phyloP scores from a whole-genome alignment of 1,140 invertebrate genomes.

The Leptopilina clavipes region DNA sequence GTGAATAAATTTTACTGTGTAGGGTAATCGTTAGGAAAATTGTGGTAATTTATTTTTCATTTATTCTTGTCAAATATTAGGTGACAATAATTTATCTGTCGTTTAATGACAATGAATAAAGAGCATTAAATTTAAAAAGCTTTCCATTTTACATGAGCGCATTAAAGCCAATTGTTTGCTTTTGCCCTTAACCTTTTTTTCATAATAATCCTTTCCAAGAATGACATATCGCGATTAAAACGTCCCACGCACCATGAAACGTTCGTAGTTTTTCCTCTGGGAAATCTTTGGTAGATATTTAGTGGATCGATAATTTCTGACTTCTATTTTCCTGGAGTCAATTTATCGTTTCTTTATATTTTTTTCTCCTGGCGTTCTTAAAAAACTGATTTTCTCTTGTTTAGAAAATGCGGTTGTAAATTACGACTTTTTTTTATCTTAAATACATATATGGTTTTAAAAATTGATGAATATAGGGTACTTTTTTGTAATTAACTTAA shows the following conservation, averaged over 20 bases:
- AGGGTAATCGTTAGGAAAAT: no score
- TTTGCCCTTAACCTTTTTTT: conserved; percentile 19
- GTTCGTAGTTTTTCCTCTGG: conserved; percentile 24
- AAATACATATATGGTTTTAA: no score
- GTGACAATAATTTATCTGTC: not conserved
- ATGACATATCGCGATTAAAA: conserved; percentile 28
- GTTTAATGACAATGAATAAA: not conserved
- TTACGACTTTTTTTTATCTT: not conserved
- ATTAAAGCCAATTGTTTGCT: conserved; percentile 13
- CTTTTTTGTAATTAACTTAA: not conserved
- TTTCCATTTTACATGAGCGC: not conserved
- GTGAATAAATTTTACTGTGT: no score
- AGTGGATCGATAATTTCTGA: conserved; percentile 27
- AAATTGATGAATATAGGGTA: not conserved
- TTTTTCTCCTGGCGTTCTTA: not conserved
- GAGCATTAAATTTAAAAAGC: conserved; percentile 9
- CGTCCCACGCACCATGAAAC: not conserved
- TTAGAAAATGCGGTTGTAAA: no score
- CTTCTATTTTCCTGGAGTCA: conserved; percentile 13
- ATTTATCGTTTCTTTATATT: not conserved
- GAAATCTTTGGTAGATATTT: conserved; percentile 31
- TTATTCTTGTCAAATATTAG: not conserved
- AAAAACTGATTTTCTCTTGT: not conserved
- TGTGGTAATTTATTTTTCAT: not conserved
- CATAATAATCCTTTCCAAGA: conserved; percentile 24